Percentiles rank a stretch among this genome's conserved stretches.
These are phyloP conservation scores for Syncerus caffer DNA, from an alignment of 2,797 vertebrate genomes.

Conservation along the genomic window DNA sequence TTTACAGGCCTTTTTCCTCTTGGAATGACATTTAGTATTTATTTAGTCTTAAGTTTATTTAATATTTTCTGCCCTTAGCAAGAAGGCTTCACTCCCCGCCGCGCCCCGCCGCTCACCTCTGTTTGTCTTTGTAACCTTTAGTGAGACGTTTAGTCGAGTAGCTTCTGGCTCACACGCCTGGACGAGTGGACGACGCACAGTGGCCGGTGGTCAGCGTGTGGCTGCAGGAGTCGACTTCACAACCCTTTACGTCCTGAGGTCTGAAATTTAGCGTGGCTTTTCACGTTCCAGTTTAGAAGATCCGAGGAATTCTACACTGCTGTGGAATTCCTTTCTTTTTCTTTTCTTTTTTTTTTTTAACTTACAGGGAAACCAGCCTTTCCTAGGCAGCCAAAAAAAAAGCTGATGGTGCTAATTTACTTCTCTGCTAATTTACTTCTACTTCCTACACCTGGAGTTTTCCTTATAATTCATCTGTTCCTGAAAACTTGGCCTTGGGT, in stretches of 20 bases:
- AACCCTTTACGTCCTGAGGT: conserved; percentile 31
- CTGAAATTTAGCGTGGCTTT: neutral
- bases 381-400: neutral
- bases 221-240: conserved; percentile 9
- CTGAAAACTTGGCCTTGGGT: neutral
- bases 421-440: neutral
- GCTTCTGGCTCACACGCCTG: neutral
- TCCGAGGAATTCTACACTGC: neutral
- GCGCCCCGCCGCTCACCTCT: too few species aligned
- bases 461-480: neutral
- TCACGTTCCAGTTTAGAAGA: neutral
- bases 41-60: neutral
- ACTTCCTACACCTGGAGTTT: neutral
- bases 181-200: neutral
- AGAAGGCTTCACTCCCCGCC: neutral
- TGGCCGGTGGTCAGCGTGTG: neutral
- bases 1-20: neutral
- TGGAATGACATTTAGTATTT: neutral
- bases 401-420: neutral
- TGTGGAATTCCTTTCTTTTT: neutral
- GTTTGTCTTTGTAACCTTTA: neutral
- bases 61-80: neutral
- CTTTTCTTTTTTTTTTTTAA: neutral
- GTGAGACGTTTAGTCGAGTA: neutral
- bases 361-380: neutral